phyloP scores from a whole-genome alignment of 2,113 vertebrate genomes.

The Cnemophilus loriae region DNA sequence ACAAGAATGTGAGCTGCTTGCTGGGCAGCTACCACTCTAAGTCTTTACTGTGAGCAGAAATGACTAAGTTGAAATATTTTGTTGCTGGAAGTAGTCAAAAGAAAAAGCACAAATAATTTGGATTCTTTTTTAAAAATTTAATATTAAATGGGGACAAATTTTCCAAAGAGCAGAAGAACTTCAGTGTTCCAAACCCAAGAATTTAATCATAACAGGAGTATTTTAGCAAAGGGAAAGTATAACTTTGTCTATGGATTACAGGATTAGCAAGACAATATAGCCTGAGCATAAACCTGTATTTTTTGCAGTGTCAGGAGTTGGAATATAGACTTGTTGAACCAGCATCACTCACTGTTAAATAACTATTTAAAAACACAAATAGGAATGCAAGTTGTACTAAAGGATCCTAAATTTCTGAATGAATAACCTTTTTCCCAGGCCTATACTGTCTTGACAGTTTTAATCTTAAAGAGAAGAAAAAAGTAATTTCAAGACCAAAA shows the following conservation, averaged over 20 bases:
- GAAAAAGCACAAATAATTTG: background rate
- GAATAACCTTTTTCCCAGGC: background rate
- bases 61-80: background rate
- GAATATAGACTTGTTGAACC: background rate
- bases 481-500: background rate
- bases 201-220: background rate
- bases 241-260: background rate
- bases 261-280: background rate
- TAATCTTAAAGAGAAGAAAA: background rate
- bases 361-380: background rate
- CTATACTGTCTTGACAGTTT: background rate
- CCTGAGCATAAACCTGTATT: background rate
- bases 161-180: background rate
- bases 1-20: background rate
- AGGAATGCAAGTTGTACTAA: background rate
- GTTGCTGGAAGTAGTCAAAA: background rate
- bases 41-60: background rate
- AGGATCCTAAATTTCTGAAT: background rate
- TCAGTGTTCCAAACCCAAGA: background rate
- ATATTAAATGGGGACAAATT: background rate
- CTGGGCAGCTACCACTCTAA: background rate
- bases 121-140: background rate
- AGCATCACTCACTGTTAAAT: background rate
- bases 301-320: background rate
- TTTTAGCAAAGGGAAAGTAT: background rate